These are phyloP conservation scores for Grantiella picta DNA, from an alignment of 2,113 vertebrate species.

Conservation along the genomic window DNA sequence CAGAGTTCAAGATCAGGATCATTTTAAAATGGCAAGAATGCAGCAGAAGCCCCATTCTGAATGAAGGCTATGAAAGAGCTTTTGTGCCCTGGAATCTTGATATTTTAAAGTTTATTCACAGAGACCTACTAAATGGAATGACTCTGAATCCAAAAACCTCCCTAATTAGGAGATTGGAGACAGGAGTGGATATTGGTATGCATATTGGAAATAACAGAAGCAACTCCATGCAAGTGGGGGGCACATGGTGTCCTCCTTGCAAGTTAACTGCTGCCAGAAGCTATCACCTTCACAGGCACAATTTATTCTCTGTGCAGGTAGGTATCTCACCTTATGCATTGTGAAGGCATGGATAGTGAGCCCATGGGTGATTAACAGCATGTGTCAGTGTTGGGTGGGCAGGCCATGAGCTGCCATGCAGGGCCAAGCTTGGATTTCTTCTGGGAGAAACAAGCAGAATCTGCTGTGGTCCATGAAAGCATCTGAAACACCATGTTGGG, in stretches of 20 bases:
- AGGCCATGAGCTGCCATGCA: neutral
- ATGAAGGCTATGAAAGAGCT: neutral
- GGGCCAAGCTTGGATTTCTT: neutral
- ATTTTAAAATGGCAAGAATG: slow-evolving; percentile 36
- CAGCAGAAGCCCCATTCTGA: neutral
- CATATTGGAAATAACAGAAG: neutral
- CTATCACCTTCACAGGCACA: neutral
- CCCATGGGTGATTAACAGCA: neutral
- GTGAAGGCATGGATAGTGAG: neutral
- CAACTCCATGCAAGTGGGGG: neutral
- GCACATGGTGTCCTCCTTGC: neutral
- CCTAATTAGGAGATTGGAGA: neutral
- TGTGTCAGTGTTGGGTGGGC: neutral
- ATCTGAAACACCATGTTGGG: neutral
- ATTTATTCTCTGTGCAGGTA: neutral
- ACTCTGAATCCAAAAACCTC: neutral
- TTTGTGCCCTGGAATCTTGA: slow-evolving; percentile 16
- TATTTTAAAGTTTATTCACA: neutral
- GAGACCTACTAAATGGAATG: neutral
- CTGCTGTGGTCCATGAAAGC: neutral
- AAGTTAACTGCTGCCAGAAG: neutral
- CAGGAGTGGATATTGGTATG: neutral
- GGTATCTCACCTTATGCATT: neutral
- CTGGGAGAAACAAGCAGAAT: neutral
- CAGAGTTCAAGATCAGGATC: neutral